Conservation (phyloP, 2,797 vertebrate genomes). For the Sorex maritimensis region DNA sequence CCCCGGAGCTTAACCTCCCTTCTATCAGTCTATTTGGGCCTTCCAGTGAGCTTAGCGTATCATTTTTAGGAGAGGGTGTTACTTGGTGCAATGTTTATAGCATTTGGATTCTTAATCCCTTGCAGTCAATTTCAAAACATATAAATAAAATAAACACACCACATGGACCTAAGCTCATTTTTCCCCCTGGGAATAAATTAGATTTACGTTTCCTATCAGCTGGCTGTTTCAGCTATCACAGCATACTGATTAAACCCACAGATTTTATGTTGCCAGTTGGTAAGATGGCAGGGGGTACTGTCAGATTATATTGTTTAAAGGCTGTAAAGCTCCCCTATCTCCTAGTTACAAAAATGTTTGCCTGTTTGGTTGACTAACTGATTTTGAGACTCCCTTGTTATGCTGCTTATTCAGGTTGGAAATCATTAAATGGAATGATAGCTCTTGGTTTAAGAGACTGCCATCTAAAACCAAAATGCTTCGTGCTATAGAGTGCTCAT, state of each 20-base stretch:
- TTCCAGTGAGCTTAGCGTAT: constrained; percentile 10
- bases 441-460: constrained; percentile 79
- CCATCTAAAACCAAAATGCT: constrained; percentile 79
- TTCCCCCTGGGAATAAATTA: constrained; percentile 39
- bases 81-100: constrained; percentile 61
- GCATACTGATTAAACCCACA: constrained; percentile 65
- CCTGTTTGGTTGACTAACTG: constrained; percentile 82
- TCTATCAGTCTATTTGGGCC: not conserved
- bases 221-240: constrained; percentile 53
- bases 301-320: constrained; percentile 80
- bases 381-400: constrained; percentile 76
- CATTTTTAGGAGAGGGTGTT: constrained; percentile 66
- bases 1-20: not conserved
- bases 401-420: constrained; percentile 75
- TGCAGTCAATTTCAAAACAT: constrained; percentile 62
- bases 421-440: constrained; percentile 87
- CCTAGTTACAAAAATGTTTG: constrained; percentile 85
- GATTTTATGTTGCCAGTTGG: constrained; percentile 71
- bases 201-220: constrained; percentile 67
- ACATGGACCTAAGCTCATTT: constrained; percentile 56
- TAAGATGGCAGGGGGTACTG: constrained; percentile 77
- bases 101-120: constrained; percentile 71
- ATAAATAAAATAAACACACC: constrained; percentile 79
- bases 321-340: constrained; percentile 81
- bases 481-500: constrained; percentile 44